Conservation (phyloP, 2,113 vertebrate species). For the Microcebus tavaratra region DNA sequence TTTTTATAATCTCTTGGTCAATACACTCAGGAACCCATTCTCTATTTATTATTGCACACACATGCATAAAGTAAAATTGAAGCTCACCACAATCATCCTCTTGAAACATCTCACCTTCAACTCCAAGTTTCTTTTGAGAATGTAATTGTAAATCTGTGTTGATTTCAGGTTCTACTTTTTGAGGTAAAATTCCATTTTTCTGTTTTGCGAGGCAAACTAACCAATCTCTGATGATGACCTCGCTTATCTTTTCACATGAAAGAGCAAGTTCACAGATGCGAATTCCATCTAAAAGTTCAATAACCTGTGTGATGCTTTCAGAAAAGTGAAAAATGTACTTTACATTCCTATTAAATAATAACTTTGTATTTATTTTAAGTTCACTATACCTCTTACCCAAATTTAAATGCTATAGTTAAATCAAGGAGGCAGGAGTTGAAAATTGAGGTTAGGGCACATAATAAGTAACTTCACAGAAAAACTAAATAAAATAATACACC, state of each 20-base stretch:
- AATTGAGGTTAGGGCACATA: not conserved
- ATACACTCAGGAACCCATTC: not conserved
- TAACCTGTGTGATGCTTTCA: constrained; percentile 93
- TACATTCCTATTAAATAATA: constrained; percentile 14
- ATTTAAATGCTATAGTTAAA: constrained; percentile 53
- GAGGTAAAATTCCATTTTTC: constrained; percentile 85
- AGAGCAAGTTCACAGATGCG: constrained; percentile 85
- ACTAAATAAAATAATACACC: constrained; percentile 3
- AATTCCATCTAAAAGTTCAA: constrained; percentile 91
- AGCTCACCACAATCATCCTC: constrained; percentile 79
- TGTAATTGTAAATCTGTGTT: constrained; percentile 62
- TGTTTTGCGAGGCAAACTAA: constrained; percentile 86
- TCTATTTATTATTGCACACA: constrained; percentile 3
- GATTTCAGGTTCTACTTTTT: constrained; percentile 76
- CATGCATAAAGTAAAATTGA: constrained; percentile 33
- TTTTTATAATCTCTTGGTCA: not conserved
- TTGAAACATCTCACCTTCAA: constrained; percentile 65
- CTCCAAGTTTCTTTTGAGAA: constrained; percentile 61
- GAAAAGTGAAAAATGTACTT: constrained; percentile 75
- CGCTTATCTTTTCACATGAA: constrained; percentile 89
- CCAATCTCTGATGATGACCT: constrained; percentile 91
- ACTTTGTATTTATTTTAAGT: constrained; percentile 5
- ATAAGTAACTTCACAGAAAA: constrained; percentile 3
- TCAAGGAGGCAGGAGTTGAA: not conserved
- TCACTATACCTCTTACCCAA: not conserved